These are phyloP conservation scores for Tetropium fuscum DNA, from an alignment of 2,888 invertebrate species.

Conservation along the genomic window DNA sequence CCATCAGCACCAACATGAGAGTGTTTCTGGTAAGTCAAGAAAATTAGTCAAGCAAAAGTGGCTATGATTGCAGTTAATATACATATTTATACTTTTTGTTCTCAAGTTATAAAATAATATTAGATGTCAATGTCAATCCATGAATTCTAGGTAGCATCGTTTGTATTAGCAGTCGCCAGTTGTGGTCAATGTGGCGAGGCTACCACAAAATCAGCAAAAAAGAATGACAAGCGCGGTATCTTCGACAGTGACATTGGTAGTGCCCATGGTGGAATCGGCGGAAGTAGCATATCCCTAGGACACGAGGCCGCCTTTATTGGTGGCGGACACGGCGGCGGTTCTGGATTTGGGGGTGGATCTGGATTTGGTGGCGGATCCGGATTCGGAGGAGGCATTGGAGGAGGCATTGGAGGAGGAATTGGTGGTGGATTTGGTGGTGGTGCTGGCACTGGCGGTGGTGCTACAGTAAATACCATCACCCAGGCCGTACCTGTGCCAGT, in stretches of 20 bases:
- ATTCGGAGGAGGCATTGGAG: conserved; percentile 34
- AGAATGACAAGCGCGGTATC: conserved; percentile 19
- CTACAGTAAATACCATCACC: conserved; percentile 38
- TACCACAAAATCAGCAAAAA: conserved; percentile 5
- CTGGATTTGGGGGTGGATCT: conserved; percentile 27
- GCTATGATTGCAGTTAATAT: no score
- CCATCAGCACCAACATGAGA: conserved; percentile 3
- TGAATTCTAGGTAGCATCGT: conserved; percentile 6
- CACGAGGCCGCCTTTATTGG: no score
- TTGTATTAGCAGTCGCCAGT: conserved; percentile 19
- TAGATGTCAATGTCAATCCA: no score
- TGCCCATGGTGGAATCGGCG: conserved; percentile 8
- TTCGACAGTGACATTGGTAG: conserved; percentile 11
- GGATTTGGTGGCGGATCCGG: conserved; percentile 36
- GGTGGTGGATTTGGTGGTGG: conserved; percentile 6
- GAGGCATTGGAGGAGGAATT: conserved; percentile 12
- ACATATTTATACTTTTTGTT: no score
- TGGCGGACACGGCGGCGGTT: conserved; percentile 22
- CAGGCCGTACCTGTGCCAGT: conserved; percentile 52
- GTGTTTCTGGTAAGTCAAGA: conserved; percentile 5
- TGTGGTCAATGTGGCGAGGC: conserved; percentile 11
- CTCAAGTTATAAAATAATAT: no score
- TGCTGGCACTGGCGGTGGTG: conserved; percentile 25
- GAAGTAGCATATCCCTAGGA: not conserved
- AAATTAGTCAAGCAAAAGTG: no score